Conservation (phyloP, 2,888 invertebrate species). For the Pegoplata infirma region DNA sequence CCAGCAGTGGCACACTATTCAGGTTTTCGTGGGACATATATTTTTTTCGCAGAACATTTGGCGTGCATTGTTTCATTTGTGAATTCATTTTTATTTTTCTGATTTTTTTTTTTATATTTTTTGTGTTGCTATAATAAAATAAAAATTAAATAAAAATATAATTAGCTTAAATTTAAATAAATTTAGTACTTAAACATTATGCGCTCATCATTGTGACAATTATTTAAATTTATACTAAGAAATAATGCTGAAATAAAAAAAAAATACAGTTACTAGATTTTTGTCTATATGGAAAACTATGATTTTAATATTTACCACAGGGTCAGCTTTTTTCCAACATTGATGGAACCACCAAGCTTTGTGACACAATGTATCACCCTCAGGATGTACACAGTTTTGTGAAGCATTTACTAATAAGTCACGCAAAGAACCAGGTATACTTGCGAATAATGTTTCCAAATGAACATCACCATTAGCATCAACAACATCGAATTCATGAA, state of each 20-base stretch:
- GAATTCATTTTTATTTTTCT: too few relatives aligned
- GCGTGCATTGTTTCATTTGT: too few relatives aligned
- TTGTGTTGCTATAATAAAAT: conserved; percentile 49
- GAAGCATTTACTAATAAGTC: conserved; percentile 73
- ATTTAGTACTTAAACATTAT: too few relatives aligned
- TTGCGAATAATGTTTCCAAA: conserved; percentile 72
- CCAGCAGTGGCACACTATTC: too few relatives aligned
- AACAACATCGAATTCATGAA: conserved; percentile 76
- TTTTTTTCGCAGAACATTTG: too few relatives aligned
- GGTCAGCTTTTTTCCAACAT: conserved; percentile 77
- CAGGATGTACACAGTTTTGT: conserved; percentile 73
- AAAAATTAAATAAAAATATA: conserved; percentile 33
- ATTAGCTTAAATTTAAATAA: neutral
- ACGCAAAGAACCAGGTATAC: conserved; percentile 71
- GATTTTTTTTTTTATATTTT: conserved; percentile 21
- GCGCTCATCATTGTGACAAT: too few relatives aligned
- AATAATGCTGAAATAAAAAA: conserved; percentile 69
- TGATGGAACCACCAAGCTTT: conserved; percentile 77
- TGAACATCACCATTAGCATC: conserved; percentile 77
- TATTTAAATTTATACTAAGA: conserved; percentile 68
- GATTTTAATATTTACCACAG: conserved; percentile 70
- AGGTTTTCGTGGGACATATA: too few relatives aligned
- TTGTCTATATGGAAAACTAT: too few relatives aligned
- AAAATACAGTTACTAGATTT: neutral
- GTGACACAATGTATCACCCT: conserved; percentile 75